These are phyloP conservation scores for Brachionus koreanus DNA, from an alignment of 1,140 invertebrate species.

Conservation along the genomic window DNA sequence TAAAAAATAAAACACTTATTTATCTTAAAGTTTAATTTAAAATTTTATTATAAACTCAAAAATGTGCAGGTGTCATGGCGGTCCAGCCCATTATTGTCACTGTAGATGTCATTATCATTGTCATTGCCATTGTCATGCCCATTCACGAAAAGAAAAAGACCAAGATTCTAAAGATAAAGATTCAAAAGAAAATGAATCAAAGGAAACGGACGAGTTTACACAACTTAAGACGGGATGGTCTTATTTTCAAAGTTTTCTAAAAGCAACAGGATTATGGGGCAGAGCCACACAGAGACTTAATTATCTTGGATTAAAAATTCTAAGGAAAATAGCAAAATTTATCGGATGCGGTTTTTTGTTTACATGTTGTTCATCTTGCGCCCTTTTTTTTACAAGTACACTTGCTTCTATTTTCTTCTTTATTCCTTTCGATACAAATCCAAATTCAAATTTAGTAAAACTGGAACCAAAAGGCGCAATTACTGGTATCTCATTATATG, in stretches of 20 bases:
- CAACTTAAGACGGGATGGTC: background rate
- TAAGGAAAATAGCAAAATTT: background rate
- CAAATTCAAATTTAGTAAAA: background rate
- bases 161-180: background rate
- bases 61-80: background rate
- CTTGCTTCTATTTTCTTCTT: background rate
- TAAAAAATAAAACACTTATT: too few species aligned
- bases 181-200: background rate
- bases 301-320: background rate
- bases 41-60: background rate
- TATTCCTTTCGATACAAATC: background rate
- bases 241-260: background rate
- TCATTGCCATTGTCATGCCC: background rate
- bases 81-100: background rate
- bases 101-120: background rate
- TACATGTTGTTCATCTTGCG: background rate
- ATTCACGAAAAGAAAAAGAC: background rate
- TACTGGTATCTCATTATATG: background rate
- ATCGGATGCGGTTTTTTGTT: background rate
- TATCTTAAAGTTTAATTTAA: too few species aligned
- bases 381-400: background rate
- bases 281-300: background rate
- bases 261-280: background rate
- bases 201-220: background rate
- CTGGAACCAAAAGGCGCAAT: background rate